Percentiles rank a stretch among this genome's conserved stretches.
phyloP scores from a whole-genome alignment of 2,113 vertebrate species.

The Mustela lutreola region DNA sequence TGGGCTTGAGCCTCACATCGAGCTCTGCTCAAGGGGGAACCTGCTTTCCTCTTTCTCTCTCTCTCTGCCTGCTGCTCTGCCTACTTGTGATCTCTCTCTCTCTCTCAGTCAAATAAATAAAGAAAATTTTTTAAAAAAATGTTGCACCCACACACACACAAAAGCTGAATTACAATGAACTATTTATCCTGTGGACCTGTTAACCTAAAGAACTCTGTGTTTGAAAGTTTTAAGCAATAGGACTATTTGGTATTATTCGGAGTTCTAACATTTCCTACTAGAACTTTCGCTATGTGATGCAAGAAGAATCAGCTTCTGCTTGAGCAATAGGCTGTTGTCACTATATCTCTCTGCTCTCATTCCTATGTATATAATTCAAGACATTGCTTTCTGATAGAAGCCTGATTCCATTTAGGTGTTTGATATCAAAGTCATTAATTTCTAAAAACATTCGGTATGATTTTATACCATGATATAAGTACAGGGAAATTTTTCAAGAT shows the following conservation, averaged over 20 bases:
- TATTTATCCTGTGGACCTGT: neutral
- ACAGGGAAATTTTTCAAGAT: neutral
- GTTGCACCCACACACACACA: neutral
- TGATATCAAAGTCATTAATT: conserved; percentile 41
- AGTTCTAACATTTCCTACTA: neutral
- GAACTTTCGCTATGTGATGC: neutral
- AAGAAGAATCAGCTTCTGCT: neutral
- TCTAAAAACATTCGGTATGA: neutral
- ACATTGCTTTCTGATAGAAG: conserved; percentile 44
- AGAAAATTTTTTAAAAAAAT: neutral
- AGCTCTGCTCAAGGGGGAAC: too few species aligned
- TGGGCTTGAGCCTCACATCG: too few species aligned
- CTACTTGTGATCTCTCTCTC: too few species aligned
- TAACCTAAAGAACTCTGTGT: neutral
- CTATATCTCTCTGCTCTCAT: neutral
- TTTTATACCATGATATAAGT: neutral
- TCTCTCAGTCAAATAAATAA: too few species aligned
- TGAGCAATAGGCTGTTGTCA: neutral
- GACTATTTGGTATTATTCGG: conserved; percentile 19
- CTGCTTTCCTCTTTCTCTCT: too few species aligned
- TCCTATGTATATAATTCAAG: neutral
- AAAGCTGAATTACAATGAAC: neutral
- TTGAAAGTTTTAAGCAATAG: conserved; percentile 35
- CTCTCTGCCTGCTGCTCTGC: too few species aligned
- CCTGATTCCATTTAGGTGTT: conserved; percentile 26